Conservation (phyloP, 2,888 invertebrate genomes). For the Himalopsyche japonica region DNA sequence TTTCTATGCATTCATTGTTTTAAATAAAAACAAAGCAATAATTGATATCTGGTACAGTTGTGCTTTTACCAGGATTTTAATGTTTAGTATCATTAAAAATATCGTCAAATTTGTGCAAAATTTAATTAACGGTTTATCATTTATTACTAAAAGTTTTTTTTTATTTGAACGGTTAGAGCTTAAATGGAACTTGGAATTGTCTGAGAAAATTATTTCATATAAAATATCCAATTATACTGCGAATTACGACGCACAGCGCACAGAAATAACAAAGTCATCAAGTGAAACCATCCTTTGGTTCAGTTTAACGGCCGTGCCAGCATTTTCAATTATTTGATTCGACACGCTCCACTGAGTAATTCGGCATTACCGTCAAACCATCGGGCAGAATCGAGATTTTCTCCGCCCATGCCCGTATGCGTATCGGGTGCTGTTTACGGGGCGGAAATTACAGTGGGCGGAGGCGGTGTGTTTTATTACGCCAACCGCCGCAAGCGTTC, state of each 20-base stretch:
- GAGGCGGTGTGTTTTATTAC: conserved; percentile 30
- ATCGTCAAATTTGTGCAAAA: too few species aligned
- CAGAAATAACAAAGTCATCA: background rate
- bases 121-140: too few species aligned
- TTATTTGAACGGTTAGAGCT: too few species aligned
- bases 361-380: background rate
- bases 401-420: background rate
- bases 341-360: background rate
- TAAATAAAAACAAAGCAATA: too few species aligned
- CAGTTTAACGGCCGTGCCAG: background rate
- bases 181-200: too few species aligned
- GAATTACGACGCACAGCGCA: background rate
- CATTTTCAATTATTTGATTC: background rate
- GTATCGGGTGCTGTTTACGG: conserved; percentile 5
- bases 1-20: too few species aligned
- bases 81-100: too few species aligned
- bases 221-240: background rate
- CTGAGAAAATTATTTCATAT: background rate
- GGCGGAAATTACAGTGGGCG: background rate
- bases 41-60: too few species aligned
- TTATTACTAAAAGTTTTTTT: too few species aligned
- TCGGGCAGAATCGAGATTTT: background rate
- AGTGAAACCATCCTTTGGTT: background rate
- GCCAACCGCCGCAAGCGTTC: conserved; percentile 27
- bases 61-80: too few species aligned